These are phyloP conservation scores for Indicator maculatus DNA, from an alignment of 2,113 vertebrate species.

Conservation along the genomic window DNA sequence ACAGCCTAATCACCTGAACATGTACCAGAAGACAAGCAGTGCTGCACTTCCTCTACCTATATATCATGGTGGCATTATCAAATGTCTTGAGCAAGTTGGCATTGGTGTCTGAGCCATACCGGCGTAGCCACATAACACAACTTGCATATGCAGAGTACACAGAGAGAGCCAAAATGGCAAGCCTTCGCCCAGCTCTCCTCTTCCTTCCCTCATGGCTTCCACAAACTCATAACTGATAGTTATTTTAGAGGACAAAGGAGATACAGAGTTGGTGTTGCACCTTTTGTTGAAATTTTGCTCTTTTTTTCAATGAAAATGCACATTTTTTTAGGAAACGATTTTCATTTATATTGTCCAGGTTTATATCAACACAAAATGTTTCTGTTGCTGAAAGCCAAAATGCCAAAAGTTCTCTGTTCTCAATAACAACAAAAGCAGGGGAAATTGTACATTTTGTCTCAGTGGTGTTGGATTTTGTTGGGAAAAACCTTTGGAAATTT, in stretches of 20 bases:
- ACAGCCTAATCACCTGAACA: background rate
- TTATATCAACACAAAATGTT: background rate
- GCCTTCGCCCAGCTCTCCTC: background rate
- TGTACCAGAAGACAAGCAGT: background rate
- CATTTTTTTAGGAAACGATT: background rate
- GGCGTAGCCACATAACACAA: background rate
- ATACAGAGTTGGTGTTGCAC: background rate
- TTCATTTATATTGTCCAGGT: background rate
- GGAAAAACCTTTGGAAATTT: background rate
- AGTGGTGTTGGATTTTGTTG: background rate
- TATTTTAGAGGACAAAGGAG: background rate
- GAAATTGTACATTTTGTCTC: background rate
- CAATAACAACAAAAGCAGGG: background rate
- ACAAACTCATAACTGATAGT: background rate
- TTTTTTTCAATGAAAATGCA: background rate
- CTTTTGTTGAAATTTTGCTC: background rate
- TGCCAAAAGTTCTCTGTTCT: background rate
- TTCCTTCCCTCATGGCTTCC: background rate
- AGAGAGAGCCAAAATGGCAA: background rate
- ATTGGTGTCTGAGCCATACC: background rate
- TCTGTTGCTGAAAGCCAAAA: background rate
- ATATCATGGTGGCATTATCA: background rate
- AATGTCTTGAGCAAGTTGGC: background rate
- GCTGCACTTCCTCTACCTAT: background rate
- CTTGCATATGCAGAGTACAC: rapidly evolving